Percentiles rank a stretch among this genome's conserved stretches.
Conservation (phyloP, 1,140 invertebrate species). For the Sitophilus oryzae region DNA sequence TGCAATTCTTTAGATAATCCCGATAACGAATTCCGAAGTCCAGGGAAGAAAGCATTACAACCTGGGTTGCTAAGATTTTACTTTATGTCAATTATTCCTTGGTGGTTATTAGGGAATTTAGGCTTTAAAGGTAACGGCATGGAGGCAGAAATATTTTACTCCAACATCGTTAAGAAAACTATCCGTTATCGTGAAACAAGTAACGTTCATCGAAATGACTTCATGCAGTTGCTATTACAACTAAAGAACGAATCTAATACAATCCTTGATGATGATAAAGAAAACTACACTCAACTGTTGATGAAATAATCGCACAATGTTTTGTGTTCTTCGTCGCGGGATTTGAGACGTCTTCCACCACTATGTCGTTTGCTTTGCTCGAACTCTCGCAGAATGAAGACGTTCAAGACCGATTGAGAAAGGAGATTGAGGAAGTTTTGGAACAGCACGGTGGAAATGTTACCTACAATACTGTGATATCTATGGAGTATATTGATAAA, state of each 20-base stretch:
- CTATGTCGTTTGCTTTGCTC: constrained; percentile 47
- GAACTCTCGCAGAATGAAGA: constrained; percentile 46
- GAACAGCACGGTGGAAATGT: constrained; percentile 46
- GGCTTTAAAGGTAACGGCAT: not conserved
- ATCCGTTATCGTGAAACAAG: constrained; percentile 45
- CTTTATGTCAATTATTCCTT: not conserved
- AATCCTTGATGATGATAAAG: not conserved
- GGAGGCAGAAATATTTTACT: constrained; percentile 44
- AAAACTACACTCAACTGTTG: not conserved
- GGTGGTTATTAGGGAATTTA: not conserved
- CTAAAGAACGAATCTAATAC: not conserved
- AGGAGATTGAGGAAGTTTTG: constrained; percentile 46
- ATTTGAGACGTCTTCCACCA: constrained; percentile 48
- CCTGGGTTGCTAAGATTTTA: not conserved
- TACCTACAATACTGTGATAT: constrained; percentile 51
- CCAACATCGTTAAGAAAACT: constrained; percentile 42
- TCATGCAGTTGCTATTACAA: constrained; percentile 47
- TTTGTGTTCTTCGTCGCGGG: constrained; percentile 50
- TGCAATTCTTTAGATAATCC: constrained; percentile 51
- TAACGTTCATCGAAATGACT: constrained; percentile 45
- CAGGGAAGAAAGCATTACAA: constrained; percentile 27
- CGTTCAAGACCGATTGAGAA: constrained; percentile 45
- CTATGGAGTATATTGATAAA: constrained; percentile 45
- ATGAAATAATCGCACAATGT: constrained; percentile 40
- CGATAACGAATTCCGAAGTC: constrained; percentile 48